These are phyloP conservation scores for Perognathus longimembris DNA, from an alignment of 2,113 vertebrate genomes.

Conservation along the genomic window DNA sequence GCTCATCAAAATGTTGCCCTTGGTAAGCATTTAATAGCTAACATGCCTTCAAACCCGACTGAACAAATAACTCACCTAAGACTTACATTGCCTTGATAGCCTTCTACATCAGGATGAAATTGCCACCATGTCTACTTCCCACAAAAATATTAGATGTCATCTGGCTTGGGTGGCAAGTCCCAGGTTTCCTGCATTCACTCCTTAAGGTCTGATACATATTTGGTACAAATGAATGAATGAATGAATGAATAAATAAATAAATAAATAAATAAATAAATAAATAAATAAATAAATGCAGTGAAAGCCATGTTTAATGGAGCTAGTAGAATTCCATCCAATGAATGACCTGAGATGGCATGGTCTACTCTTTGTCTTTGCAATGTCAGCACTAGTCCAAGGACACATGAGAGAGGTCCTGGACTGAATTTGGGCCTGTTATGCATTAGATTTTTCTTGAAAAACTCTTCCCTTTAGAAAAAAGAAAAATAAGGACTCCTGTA, in stretches of 20 bases:
- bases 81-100: too few species aligned
- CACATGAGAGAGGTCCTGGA: not conserved
- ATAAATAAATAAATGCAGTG: not conserved
- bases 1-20: too few species aligned
- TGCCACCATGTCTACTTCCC: not conserved
- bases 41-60: too few species aligned
- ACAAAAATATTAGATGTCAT: not conserved
- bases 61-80: too few species aligned
- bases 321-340: not conserved
- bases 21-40: too few species aligned
- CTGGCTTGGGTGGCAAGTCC: not conserved
- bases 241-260: too few species aligned
- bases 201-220: not conserved
- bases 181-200: not conserved
- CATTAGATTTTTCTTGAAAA: constrained; percentile 2
- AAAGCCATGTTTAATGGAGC: not conserved
- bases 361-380: not conserved
- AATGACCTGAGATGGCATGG: not conserved
- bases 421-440: not conserved
- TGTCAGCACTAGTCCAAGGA: not conserved
- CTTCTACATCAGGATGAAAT: not conserved
- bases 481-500: not conserved
- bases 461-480: constrained; percentile 33
- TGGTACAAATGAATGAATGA: not conserved
- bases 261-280: too few species aligned